Evolutionary conservation across 2,113 vertebrate species (phyloP), one percentile per base, ranked within the genome.

Genomic region (Charina bottae): DNA sequence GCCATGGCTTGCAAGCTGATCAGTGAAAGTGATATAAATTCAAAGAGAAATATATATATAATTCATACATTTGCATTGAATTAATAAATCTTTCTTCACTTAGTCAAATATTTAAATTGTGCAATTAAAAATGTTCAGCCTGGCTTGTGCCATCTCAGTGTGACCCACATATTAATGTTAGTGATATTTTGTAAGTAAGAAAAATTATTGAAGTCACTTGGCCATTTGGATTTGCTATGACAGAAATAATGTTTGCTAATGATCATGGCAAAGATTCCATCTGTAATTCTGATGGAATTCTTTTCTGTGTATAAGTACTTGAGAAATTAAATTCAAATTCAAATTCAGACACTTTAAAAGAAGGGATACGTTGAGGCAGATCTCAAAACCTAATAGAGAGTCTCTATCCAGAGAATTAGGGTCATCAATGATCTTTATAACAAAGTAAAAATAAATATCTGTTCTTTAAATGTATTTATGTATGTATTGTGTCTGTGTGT

Each of bases 171-270:
- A 89, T 85, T 92, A 84, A 92, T 84, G 59, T 83, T 88, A 46
- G 33, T 68, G n/a, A 58, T 87, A 72, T 89, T 90, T 90, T 85
- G 88, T 37, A 58, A 33, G 17, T 5, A 62, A 21, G 60, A 72
- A 89, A 78, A 90, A 86, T 78, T 85, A 92, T 85, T 89, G 49
- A 26, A 90, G 54, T 42, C 54, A 90, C 84, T 92, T 92, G 92
- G 59, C 53, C 83, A 86, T 21, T 90, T 86, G 37, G 60, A 90
- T 92, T 87, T 86, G 53, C 60, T 86, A 59, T 78, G 37, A 90
- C 88, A 86, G 33, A 85, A 86, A 62, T 92, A 92, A 78, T 59
- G 85, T 92, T 90, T 86, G 37, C 83, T 90, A 90, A 90, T 92
- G 88, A 92, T 92, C 49, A 85, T 37, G 85, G n/a, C 37, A 56